Base-by-base conservation (phyloP, 2,797 vertebrate species). In the Heterohyrax brucei region DNA sequence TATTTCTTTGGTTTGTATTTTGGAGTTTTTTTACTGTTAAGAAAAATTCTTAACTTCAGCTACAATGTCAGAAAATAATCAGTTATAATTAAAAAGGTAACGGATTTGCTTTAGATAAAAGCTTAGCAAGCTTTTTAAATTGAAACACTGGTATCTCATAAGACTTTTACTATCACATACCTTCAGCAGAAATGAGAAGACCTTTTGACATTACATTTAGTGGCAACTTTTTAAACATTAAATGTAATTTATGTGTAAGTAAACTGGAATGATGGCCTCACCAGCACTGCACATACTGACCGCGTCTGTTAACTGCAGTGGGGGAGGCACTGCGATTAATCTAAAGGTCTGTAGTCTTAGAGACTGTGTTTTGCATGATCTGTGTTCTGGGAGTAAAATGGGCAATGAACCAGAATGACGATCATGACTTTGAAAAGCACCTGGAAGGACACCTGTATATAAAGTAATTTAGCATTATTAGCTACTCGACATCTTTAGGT, bases 41-140 rank as follows among this genome's bases (percentile, higher is more conserved):
- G 93, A 83, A 78, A 93, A 12, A 87, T 85, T 79, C 46, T 87
- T 87, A 53, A 1, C 30, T 18, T 91, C n/a, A 93, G 7, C 19
- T 56, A 26, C 4, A 85, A 78, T 44, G 10, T 94, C 83, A 73
- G 61, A 89, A 84, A 93, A 91, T 84, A 82, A 86, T 46, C 30
- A 88, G 10, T 44, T 94, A 56, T 39, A 87, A 8, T 81, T 94
- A 7, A 85, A 93, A 94, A 87, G 26, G 46, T 77, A 79, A 76
- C n/a, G 84, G 86, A 86, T 59, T 90, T 14, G 92, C 10, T 86
- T 79, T 92, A 9, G 13, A 28, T 89, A 81, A 95, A 91, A 95
- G 18, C 21, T 92, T 64, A 89, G 39, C 76, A 87, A 93, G 14
- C 16, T 44, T 83, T 81, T 82, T 48, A 83, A 56, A 50, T 82